Base-by-base conservation (phyloP, 1,140 invertebrate genomes). In the Bombus cullumanus region DNA sequence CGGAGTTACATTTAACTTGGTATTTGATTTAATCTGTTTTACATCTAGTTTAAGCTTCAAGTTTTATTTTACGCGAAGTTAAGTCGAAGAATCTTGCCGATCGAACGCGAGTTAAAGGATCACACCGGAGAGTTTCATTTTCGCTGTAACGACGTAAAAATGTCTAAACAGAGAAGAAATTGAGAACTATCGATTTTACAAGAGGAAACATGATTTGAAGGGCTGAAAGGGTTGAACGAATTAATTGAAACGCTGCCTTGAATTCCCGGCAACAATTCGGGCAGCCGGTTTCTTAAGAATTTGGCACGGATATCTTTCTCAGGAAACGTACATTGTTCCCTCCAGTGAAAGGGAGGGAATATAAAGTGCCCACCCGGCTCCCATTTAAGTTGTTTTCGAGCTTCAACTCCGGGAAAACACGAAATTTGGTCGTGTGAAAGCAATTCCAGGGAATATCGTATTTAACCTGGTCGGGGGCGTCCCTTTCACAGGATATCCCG, bases 351-450 rank as follows among this genome's bases (percentile, higher is more conserved):
- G 31, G 39, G 8, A 13, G 69, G n/a, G 37, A 69, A 71, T 53
- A 79, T 66, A 62, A 82, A 82, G 69, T 75, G 81, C 53, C 28
- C 10, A 34, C 69, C 0, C 18, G 22, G 31, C 47, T 57, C 80
- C 59, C 71, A 41, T 59, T 81, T 72, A 79, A 88, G 82, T 87
- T 75, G 87, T 88, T 88, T 88, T 88, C 86, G 81, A 75, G 83
- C 41, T 71, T 68, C 59, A 72, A 66, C 86, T 57, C 62, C 47
- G 72, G 64, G 37, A 53, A 47, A 72, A 66, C 76, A 37, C 64
- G 73, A 80, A 79, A 62, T 85, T 85, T 85, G 81, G 28, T 72
- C 72, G 86, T 68, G 87, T 76, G 72, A 88, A 88, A 81, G 87
- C 86, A 88, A 88, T 88, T 80, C 69, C 75, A 39, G 3, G n/a